These are phyloP conservation scores for Amaurobius ferox DNA, from an alignment of 2,888 invertebrate species.

Conservation along the genomic window DNA sequence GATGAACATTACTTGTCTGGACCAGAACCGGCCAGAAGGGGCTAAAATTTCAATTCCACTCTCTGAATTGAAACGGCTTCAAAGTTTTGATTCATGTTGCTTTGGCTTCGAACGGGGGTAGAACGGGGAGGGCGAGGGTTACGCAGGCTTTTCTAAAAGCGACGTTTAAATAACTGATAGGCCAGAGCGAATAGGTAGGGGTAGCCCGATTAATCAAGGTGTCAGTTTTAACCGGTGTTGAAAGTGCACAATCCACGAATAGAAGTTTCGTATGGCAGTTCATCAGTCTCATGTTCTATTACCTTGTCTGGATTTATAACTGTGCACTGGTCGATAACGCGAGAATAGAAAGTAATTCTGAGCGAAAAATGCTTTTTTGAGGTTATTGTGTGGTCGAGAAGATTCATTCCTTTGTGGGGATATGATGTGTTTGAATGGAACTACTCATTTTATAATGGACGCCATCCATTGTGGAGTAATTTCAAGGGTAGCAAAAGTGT, in stretches of 20 bases:
- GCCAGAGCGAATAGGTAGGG: slow-evolving; percentile 24
- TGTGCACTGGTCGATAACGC: slow-evolving; percentile 28
- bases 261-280: slow-evolving; percentile 57
- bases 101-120: neutral
- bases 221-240: slow-evolving; percentile 68
- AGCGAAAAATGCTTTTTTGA: neutral
- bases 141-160: slow-evolving; percentile 25
- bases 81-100: slow-evolving; percentile 54
- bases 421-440: neutral
- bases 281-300: slow-evolving; percentile 54
- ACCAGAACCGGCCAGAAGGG: neutral
- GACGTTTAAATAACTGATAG: slow-evolving; percentile 59
- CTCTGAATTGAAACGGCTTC: slow-evolving; percentile 17
- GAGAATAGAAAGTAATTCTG: slow-evolving; percentile 24
- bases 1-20: slow-evolving; percentile 7
- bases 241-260: slow-evolving; percentile 67
- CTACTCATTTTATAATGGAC: neutral
- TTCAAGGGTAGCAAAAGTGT: too few relatives aligned
- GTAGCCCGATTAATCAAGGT: slow-evolving; percentile 58
- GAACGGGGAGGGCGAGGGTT: neutral
- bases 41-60: slow-evolving; percentile 26
- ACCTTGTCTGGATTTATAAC: slow-evolving; percentile 64
- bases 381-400: neutral
- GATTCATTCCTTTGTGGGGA: neutral
- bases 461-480: too few relatives aligned